Evolutionary conservation across 1,140 invertebrate genomes (phyloP).

Genomic region (Philopotamus ludificatus): DNA sequence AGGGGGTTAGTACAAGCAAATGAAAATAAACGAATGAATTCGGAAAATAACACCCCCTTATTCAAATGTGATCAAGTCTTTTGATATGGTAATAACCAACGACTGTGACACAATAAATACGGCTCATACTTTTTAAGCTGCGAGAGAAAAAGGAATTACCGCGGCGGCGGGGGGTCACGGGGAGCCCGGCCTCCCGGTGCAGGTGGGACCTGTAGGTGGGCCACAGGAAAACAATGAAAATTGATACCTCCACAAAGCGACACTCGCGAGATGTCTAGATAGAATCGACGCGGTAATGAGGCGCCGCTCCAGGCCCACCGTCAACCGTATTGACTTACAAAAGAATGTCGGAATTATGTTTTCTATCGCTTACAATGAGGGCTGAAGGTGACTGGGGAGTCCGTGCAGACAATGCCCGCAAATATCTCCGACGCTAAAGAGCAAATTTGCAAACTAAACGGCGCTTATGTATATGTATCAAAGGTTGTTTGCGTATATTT

Average conservation of each 20-base stretch:
- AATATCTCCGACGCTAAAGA: neutral
- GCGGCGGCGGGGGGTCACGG: slow-evolving; percentile 2
- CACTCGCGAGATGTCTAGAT: neutral
- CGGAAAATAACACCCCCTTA: slow-evolving; percentile 36
- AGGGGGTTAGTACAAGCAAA: slow-evolving; percentile 23
- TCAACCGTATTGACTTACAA: slow-evolving; percentile 40
- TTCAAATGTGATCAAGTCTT: slow-evolving; percentile 41
- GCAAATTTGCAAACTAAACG: neutral
- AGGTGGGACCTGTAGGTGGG: slow-evolving; percentile 24
- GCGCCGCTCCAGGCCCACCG: slow-evolving; percentile 5
- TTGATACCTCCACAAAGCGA: slow-evolving; percentile 37
- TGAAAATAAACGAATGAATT: slow-evolving; percentile 41
- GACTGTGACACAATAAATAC: slow-evolving; percentile 38
- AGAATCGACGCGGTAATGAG: slow-evolving; percentile 33
- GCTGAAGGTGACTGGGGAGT: neutral
- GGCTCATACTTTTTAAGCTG: slow-evolving; percentile 42
- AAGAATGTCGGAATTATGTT: slow-evolving; percentile 27
- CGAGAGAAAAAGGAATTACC: slow-evolving; percentile 39
- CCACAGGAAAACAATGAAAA: slow-evolving; percentile 41
- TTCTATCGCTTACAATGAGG: neutral
- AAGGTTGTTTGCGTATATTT: no score
- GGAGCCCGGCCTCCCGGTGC: neutral
- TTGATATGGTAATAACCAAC: slow-evolving; percentile 40
- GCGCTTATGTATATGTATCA: no score
- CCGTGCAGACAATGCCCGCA: neutral